Conservation (phyloP, 2,888 invertebrate species). For the Rotaria macrura region DNA sequence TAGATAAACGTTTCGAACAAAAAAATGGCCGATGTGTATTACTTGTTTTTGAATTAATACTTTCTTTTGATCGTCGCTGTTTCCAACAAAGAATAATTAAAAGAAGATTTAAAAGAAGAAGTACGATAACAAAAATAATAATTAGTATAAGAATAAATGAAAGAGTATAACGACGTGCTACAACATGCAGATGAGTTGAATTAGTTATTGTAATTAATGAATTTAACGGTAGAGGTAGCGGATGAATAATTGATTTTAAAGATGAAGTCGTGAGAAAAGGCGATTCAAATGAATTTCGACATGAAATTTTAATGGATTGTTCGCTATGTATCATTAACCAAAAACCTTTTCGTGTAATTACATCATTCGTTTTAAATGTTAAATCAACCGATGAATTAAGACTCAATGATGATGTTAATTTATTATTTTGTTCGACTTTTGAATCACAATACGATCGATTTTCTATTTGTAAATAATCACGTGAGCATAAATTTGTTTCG, state of each 20-base stretch:
- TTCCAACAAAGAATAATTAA: conserved; percentile 7
- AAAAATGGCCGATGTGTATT: neutral
- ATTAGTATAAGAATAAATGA: neutral
- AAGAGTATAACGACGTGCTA: neutral
- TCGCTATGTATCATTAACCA: neutral
- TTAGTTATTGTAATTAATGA: neutral
- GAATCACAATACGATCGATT: neutral
- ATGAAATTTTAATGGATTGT: neutral
- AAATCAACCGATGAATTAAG: neutral
- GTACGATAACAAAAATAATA: neutral
- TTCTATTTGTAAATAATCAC: neutral
- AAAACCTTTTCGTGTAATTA: conserved; percentile 5
- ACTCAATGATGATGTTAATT: neutral
- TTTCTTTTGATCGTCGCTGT: neutral
- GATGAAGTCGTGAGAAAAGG: neutral
- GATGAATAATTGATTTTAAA: neutral
- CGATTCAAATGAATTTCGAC: neutral
- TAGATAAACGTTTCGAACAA: neutral
- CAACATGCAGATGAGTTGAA: neutral
- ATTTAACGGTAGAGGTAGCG: neutral
- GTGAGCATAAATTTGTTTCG: conserved; percentile 1
- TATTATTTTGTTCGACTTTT: too few relatives aligned
- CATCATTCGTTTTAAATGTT: neutral
- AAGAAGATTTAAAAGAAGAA: neutral
- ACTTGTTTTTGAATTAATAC: neutral